Percentiles rank a stretch among this genome's conserved stretches.
These are phyloP conservation scores for Clusia tigrina DNA, from an alignment of 2,888 invertebrate genomes.

Conservation along the genomic window DNA sequence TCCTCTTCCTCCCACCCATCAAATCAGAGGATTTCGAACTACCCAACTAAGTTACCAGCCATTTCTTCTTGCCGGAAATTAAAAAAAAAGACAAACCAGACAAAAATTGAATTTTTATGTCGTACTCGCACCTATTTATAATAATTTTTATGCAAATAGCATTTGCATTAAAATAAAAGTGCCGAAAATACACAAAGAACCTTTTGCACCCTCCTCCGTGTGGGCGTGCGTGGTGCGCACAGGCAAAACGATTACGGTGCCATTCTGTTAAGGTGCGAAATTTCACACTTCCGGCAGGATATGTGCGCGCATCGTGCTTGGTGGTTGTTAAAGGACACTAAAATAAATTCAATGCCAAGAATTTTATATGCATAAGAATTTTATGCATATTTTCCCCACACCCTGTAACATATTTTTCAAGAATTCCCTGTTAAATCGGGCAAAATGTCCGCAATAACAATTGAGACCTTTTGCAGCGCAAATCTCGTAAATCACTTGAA, in stretches of 20 bases:
- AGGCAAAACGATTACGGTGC: not conserved
- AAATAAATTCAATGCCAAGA: constrained; percentile 10
- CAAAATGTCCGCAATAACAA: too few species aligned
- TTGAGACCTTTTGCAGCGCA: too few species aligned
- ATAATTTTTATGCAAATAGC: constrained; percentile 41
- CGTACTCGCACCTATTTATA: constrained; percentile 37
- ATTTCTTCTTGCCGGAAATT: constrained; percentile 18
- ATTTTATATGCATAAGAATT: constrained; percentile 2
- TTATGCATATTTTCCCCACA: not conserved
- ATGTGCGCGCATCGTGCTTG: not conserved
- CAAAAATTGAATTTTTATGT: constrained; percentile 43
- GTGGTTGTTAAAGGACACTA: not conserved
- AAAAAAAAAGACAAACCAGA: constrained; percentile 21
- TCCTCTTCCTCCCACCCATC: not conserved
- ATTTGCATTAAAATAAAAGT: constrained; percentile 30
- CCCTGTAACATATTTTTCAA: too few species aligned
- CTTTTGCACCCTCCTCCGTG: not conserved
- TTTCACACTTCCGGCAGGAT: constrained; percentile 20
- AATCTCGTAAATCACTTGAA: too few species aligned
- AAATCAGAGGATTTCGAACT: not conserved
- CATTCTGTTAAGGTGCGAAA: constrained; percentile 19
- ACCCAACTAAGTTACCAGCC: constrained; percentile 3
- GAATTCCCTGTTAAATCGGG: too few species aligned
- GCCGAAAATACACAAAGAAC: not conserved
- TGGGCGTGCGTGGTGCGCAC: not conserved